These are phyloP conservation scores for Drosophila quadrilineata DNA, from an alignment of 1,140 invertebrate species.

Conservation along the genomic window DNA sequence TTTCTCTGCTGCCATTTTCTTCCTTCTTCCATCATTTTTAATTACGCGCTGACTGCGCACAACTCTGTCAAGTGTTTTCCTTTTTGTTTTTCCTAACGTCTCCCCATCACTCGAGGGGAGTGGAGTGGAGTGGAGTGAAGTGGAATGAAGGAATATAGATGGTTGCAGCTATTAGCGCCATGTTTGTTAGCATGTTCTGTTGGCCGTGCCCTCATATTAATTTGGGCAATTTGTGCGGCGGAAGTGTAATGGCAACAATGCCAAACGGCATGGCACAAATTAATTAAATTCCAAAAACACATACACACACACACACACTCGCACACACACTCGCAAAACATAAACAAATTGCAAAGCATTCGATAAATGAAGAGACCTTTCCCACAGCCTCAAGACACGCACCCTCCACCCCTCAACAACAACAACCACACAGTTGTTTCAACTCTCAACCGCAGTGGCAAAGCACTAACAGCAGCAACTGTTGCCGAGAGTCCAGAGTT, in stretches of 20 bases:
- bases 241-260: constrained; percentile 48
- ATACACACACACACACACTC: constrained; percentile 5
- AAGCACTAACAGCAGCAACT: too few species aligned
- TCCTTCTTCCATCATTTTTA: constrained; percentile 39
- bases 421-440: constrained; percentile 32
- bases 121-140: background rate
- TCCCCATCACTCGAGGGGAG: too few species aligned
- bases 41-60: constrained; percentile 46
- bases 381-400: constrained; percentile 56
- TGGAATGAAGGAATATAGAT: background rate
- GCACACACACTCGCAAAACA: background rate
- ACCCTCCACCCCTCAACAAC: too few species aligned
- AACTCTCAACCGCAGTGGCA: background rate
- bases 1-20: too few species aligned
- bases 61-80: constrained; percentile 56
- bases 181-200: constrained; percentile 37
- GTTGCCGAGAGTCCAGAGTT: background rate
- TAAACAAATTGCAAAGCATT: background rate
- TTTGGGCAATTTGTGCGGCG: constrained; percentile 64
- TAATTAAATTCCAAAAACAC: constrained; percentile 57
- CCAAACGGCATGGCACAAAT: constrained; percentile 50
- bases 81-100: constrained; percentile 26
- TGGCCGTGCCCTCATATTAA: constrained; percentile 58
- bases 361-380: constrained; percentile 27
- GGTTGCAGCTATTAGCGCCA: constrained; percentile 65